Base-by-base conservation (phyloP, 2,888 invertebrate species). In the Thecophora atra region DNA sequence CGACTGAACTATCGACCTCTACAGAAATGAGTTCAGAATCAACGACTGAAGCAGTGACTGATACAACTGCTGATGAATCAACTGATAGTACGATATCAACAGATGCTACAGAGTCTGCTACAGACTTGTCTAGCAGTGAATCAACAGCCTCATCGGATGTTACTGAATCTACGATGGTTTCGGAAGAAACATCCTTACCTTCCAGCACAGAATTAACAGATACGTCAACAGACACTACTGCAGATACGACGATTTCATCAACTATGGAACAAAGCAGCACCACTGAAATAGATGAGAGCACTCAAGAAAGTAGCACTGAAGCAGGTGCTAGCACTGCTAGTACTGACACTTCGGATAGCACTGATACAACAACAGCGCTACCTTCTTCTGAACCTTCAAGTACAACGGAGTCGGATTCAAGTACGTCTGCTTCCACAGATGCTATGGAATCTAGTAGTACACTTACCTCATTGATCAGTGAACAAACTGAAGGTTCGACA, bases 401-500 rank as follows among this genome's bases (percentile, higher is more conserved):
- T 5, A 28, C 67, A 17, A 65, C 71, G 4, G 71, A 62, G 19
- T 19, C 26, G 11, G 52, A 64, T n/a, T 64, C 60, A 1, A 52
- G 47, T 17, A 68, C 65, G 21, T 73, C 74, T 37, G 68, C 72
- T 28, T 21, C 30, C 0, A 69, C 30, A n/a, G 68, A 74, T 30
- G 52, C 24, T n/a, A 58, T 72, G 17, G 28, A 28, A n/a, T 62
- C 54, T 72, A 74, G 68, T 8, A 68, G 72, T n/a, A 69, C 75
- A n/a, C 74, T 76, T 30, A 52, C 68, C 6, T 69, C 77, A 7
- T 62, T 74, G n/a, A 76, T 80, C 47, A 72, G 75, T 37, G 72
- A 77, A n/a, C n/a, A n/a, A 21, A 77, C 77, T 7, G 80, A 76
- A 30, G 78, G 11, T 7, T 28, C n/a, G 17, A 54, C 70, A 21